A percentile compares a stretch with the other conserved stretches of the same genome.
phyloP scores from a whole-genome alignment of 2,888 invertebrate species.

The Apodemia zela region DNA sequence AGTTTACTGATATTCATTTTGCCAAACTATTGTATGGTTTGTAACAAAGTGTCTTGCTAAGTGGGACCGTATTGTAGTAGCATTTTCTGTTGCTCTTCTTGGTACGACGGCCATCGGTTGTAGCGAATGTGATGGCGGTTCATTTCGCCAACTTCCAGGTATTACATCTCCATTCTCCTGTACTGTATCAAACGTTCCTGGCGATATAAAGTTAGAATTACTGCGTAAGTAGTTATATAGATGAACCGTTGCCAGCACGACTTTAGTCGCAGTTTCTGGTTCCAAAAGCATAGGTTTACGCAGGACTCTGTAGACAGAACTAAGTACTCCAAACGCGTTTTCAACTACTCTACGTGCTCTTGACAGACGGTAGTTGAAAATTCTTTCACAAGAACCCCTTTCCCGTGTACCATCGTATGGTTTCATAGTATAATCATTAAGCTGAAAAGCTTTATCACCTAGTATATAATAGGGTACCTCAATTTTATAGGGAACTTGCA shows the following conservation, averaged over 20 bases:
- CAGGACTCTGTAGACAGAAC: slow-evolving; percentile 25
- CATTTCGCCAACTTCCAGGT: slow-evolving; percentile 26
- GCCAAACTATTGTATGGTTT: slow-evolving; percentile 26
- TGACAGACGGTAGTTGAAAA: slow-evolving; percentile 40
- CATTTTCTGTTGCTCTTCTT: slow-evolving; percentile 24
- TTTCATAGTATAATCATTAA: slow-evolving; percentile 35
- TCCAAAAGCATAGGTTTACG: slow-evolving; percentile 26
- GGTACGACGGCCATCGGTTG: slow-evolving; percentile 26
- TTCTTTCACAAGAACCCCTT: slow-evolving; percentile 32
- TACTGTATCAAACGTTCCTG: slow-evolving; percentile 25
- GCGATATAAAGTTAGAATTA: slow-evolving; percentile 23
- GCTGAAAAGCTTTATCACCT: slow-evolving; percentile 33
- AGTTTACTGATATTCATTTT: slow-evolving; percentile 26
- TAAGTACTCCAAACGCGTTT: slow-evolving; percentile 35
- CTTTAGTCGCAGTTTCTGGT: slow-evolving; percentile 25
- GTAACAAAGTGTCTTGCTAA: slow-evolving; percentile 28
- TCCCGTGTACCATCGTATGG: slow-evolving; percentile 33
- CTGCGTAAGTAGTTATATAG: slow-evolving; percentile 28
- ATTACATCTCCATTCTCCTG: slow-evolving; percentile 24
- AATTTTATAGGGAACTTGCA: slow-evolving; percentile 38
- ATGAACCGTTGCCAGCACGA: slow-evolving; percentile 22
- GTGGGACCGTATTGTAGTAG: slow-evolving; percentile 26
- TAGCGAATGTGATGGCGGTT: slow-evolving; percentile 25
- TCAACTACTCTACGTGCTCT: slow-evolving; percentile 37
- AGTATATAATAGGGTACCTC: slow-evolving; percentile 35